Evolutionary conservation across 2,888 invertebrate genomes (phyloP).

Genomic region (Amiota minor): DNA sequence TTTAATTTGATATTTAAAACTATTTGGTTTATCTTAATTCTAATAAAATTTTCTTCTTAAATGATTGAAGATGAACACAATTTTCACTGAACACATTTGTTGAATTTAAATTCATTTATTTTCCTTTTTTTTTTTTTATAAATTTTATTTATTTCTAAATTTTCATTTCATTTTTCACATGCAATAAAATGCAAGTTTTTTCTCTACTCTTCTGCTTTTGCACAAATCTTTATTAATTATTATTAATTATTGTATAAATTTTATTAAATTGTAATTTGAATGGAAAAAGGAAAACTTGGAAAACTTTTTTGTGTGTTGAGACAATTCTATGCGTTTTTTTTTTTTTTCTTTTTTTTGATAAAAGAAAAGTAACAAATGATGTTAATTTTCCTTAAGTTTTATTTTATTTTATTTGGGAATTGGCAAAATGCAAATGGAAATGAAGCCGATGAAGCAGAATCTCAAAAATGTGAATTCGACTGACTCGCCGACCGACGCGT

Average conservation of each 20-base stretch:
- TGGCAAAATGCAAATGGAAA: background rate
- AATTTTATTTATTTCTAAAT: too few relatives aligned
- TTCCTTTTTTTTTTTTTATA: background rate
- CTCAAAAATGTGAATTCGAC: conserved; percentile 3
- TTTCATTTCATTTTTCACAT: background rate
- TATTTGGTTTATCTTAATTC: too few relatives aligned
- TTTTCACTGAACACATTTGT: conserved; percentile 20
- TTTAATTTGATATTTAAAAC: too few relatives aligned
- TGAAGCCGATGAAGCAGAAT: background rate
- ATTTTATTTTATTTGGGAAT: background rate
- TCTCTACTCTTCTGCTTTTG: background rate
- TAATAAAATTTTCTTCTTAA: conserved; percentile 1
- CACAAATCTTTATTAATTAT: too few relatives aligned
- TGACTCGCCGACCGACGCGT: conserved; percentile 56
- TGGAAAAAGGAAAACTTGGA: too few relatives aligned
- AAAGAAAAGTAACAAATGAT: background rate
- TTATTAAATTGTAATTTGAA: too few relatives aligned
- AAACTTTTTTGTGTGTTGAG: too few relatives aligned
- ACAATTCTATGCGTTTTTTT: background rate
- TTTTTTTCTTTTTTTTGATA: background rate
- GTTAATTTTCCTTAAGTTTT: conserved; percentile 8
- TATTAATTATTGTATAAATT: too few relatives aligned
- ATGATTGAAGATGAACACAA: conserved; percentile 11
- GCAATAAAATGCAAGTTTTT: conserved; percentile 9
- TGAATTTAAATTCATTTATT: conserved; percentile 1